Base-by-base conservation (phyloP, 2,888 invertebrate species). In the Gasteruption jaculator region DNA sequence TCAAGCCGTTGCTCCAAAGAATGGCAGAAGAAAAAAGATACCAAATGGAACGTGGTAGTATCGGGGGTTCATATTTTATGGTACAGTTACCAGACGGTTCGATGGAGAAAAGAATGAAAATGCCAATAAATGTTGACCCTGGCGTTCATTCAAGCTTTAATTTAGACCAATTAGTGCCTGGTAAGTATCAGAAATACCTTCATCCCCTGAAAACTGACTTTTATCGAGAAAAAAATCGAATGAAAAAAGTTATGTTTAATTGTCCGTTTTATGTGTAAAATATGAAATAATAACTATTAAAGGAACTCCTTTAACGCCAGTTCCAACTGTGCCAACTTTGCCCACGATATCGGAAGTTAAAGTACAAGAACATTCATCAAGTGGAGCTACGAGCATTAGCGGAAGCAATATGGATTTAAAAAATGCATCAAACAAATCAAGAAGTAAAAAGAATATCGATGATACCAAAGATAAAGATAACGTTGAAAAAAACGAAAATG, bases 21-120 rank as follows among this genome's bases (percentile, higher is more conserved):
- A 92, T 93, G 88, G 92, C 92, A 5, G 92, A 93, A 71, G 93
- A 93, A 66, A 89, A 92, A 60, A 78, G 90, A 46, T 76, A 90
- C 63, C 91, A 91, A 71, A 84, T 92, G 86, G 91, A 92, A 68
- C 78, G 90, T 24, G 91, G 91, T 1, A 91, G 91, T 19, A 86
- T 92, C 46, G 88, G 86, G 8, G 89, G 89, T 8, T 89, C 89
- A 0, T 91, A 86, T 71, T 90, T 91, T 68, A 78, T 80, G 73
- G 91, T 92, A 3, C 90, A 92, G 62, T 74, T 91, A 52, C 91
- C 91, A 3, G 92, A 93, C 60, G 92, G 92, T 46, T 86, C 88
- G 11, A 88, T 90, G 86, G 91, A 92, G 68, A 85, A 85, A 60
- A 78, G 91, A 61, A 75, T 87, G 76, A 92, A 92, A 75, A 85